Conservation (phyloP, 2,888 invertebrate genomes). For the Meloe dianella region DNA sequence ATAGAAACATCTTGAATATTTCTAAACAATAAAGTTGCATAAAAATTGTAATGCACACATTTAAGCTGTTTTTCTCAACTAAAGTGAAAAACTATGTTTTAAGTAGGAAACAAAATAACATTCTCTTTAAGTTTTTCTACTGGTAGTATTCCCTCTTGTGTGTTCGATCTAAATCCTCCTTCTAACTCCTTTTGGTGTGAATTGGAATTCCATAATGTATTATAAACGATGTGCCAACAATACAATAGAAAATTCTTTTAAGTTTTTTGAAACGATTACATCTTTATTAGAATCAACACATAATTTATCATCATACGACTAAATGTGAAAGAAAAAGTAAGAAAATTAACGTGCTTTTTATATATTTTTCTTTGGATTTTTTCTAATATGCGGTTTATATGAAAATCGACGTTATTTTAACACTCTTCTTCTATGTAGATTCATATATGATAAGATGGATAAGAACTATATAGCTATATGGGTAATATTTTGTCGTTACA, state of each 20-base stretch:
- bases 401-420: neutral
- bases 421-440: neutral
- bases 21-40: too few relatives aligned
- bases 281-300: conserved; percentile 19
- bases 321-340: conserved; percentile 15
- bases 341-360: neutral
- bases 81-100: neutral
- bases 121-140: neutral
- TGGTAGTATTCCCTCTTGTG: conserved; percentile 3
- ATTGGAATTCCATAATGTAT: conserved; percentile 37
- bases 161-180: conserved; percentile 19
- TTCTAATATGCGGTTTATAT: neutral
- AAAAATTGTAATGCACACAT: too few relatives aligned
- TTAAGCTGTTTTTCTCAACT: too few relatives aligned
- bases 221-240: conserved; percentile 38
- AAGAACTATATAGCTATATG: neutral
- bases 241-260: conserved; percentile 29
- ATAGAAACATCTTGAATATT: too few relatives aligned
- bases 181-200: conserved; percentile 26
- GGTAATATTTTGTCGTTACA: conserved; percentile 19
- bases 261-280: conserved; percentile 28
- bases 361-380: neutral
- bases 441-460: conserved; percentile 7
- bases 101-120: neutral
- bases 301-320: conserved; percentile 30